Conservation (phyloP, 2,113 vertebrate genomes). For the Geococcyx californianus region DNA sequence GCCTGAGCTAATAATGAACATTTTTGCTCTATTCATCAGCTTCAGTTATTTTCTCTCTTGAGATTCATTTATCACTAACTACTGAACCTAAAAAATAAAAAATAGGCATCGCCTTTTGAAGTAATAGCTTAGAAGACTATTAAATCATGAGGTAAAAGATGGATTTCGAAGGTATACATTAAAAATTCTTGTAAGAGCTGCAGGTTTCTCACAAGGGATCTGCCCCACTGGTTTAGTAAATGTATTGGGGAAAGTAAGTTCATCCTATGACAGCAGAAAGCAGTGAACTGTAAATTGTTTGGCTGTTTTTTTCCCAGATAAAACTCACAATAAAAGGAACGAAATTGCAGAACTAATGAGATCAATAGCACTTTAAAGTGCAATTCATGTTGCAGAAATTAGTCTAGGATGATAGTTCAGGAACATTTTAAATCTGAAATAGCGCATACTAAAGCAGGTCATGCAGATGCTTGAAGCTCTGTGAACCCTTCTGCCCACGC, state of each 20-base stretch:
- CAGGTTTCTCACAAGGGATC: slow-evolving; percentile 3
- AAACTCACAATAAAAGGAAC: background rate
- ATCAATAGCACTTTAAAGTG: background rate
- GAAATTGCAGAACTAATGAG: background rate
- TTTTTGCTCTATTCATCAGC: slow-evolving; percentile 46
- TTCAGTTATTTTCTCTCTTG: slow-evolving; percentile 56
- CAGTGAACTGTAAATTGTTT: background rate
- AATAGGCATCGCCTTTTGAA: slow-evolving; percentile 63
- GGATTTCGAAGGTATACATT: background rate
- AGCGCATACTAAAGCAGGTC: background rate
- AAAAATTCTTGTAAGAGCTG: slow-evolving; percentile 27
- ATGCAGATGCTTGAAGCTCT: background rate
- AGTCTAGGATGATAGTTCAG: background rate
- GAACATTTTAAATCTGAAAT: background rate
- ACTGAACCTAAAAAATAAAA: slow-evolving; percentile 68
- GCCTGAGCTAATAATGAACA: slow-evolving; percentile 57
- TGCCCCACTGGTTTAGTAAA: background rate
- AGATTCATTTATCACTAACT: slow-evolving; percentile 68
- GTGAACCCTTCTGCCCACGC: accelerated
- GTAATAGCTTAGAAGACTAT: slow-evolving; percentile 56
- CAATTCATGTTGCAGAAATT: background rate
- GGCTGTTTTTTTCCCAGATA: background rate
- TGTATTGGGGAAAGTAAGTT: background rate
- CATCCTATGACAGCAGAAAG: background rate
- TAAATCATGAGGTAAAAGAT: slow-evolving; percentile 68